phyloP scores from a whole-genome alignment of 2,888 invertebrate genomes.

The Glaucopsyche alexis region DNA sequence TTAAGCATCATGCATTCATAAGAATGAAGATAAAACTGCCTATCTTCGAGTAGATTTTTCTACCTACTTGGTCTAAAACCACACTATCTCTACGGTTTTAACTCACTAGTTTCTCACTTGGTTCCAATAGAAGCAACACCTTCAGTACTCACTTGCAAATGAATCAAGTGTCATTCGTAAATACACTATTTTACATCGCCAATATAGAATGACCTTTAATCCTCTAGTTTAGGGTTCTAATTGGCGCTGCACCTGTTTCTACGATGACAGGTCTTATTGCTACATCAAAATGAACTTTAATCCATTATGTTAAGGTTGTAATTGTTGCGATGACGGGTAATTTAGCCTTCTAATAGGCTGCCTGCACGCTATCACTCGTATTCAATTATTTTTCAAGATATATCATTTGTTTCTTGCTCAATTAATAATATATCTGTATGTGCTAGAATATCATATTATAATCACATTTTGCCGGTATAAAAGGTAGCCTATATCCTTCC shows the following conservation, averaged over 20 bases:
- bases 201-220: not conserved
- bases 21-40: too few species aligned
- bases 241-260: not conserved
- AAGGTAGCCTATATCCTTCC: not conserved
- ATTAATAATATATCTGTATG: not conserved
- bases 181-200: not conserved
- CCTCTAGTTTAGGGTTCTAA: not conserved
- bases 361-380: not conserved
- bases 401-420: not conserved
- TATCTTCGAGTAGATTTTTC: too few species aligned
- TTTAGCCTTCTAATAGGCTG: not conserved
- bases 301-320: not conserved
- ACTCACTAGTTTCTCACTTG: too few species aligned
- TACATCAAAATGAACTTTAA: not conserved
- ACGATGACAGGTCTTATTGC: conserved; percentile 1
- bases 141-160: not conserved
- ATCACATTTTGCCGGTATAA: not conserved
- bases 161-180: conserved; percentile 8
- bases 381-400: conserved; percentile 28
- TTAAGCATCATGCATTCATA: too few species aligned
- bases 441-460: not conserved
- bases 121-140: not conserved
- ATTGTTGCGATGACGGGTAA: not conserved
- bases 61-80: too few species aligned
- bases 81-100: too few species aligned